These are phyloP conservation scores for Dicrurus megarhynchus DNA, from an alignment of 2,113 vertebrate species.

Conservation along the genomic window DNA sequence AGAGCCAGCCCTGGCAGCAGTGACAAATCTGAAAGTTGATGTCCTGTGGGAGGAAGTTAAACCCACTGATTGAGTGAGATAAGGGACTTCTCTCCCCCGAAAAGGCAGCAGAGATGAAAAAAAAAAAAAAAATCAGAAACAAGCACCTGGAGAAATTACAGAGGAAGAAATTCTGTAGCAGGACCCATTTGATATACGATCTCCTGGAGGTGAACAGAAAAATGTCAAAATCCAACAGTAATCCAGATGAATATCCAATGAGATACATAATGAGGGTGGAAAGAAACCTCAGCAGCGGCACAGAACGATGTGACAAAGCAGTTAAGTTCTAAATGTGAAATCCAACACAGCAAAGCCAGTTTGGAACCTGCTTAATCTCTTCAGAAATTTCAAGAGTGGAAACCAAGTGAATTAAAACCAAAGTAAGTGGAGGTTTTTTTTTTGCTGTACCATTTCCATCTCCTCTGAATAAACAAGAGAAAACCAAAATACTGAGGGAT, in stretches of 20 bases:
- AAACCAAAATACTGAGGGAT: neutral
- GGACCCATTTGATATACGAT: neutral
- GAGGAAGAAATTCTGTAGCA: neutral
- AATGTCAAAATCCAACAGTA: neutral
- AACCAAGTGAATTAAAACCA: neutral
- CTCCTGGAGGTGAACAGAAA: neutral
- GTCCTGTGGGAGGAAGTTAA: neutral
- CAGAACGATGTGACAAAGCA: neutral
- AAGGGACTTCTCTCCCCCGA: neutral
- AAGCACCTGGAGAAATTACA: constrained; percentile 28
- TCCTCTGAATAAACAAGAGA: neutral
- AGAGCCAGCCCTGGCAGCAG: neutral
- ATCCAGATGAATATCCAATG: constrained; percentile 6
- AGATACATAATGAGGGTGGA: neutral
- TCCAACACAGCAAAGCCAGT: neutral
- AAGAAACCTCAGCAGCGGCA: neutral
- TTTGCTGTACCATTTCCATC: neutral
- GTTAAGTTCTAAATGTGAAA: neutral
- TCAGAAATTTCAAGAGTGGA: neutral
- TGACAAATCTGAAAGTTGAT: neutral
- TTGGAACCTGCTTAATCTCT: constrained; percentile 3
- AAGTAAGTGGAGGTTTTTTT: neutral
- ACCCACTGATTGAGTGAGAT: neutral
- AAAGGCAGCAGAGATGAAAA: neutral
- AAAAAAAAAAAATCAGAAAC: neutral